These are phyloP conservation scores for Xenopus petersii DNA, from an alignment of 2,797 vertebrate genomes.

Conservation along the genomic window DNA sequence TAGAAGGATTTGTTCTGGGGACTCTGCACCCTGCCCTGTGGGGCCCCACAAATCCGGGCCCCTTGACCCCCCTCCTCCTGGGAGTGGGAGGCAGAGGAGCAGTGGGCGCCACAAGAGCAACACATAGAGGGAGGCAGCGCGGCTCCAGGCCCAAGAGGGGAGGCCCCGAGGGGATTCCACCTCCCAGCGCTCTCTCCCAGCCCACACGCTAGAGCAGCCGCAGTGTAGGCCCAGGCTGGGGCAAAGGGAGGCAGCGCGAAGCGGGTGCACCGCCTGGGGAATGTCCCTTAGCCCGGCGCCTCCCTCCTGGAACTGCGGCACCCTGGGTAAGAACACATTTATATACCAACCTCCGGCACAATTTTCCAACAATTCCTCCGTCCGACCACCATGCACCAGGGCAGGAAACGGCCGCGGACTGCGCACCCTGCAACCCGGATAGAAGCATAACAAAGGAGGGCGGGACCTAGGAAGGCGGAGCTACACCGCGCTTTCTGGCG, in stretches of 20 bases:
- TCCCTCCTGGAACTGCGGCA: constrained; percentile 83
- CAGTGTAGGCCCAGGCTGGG: constrained; percentile 3
- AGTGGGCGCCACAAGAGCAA: no score
- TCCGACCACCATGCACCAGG: constrained; percentile 99
- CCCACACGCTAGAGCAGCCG: background rate
- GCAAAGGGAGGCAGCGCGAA: background rate
- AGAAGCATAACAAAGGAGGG: constrained; percentile 14
- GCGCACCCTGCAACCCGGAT: constrained; percentile 71
- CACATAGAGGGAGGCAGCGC: background rate
- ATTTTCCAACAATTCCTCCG: constrained; percentile 99
- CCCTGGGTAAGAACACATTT: constrained; percentile 98
- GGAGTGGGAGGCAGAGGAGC: no score
- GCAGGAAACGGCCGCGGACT: constrained; percentile 85
- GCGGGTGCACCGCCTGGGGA: constrained; percentile 2
- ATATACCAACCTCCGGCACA: constrained; percentile 96
- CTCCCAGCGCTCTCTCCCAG: background rate
- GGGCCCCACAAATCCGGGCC: no score
- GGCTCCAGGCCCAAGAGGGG: background rate
- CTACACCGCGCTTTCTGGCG: background rate
- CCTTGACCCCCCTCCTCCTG: no score
- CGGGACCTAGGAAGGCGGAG: no score
- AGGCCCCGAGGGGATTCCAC: background rate
- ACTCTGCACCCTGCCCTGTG: no score
- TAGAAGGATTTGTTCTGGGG: no score
- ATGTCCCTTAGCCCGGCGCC: background rate